Base-by-base conservation (phyloP, 2,888 invertebrate species). In the Spilosoma lubricipeda region DNA sequence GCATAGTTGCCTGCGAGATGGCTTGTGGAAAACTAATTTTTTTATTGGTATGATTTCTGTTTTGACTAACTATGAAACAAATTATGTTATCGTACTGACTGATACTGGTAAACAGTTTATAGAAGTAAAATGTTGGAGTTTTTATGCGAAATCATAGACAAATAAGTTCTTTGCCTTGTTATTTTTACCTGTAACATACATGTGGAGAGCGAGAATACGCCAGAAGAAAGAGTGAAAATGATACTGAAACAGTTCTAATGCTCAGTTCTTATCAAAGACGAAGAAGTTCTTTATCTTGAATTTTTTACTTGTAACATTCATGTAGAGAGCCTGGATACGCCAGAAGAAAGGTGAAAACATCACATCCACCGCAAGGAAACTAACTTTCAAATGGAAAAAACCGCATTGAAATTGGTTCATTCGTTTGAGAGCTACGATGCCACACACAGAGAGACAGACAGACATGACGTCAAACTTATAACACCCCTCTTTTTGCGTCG, bases 1-100 rank as follows among this genome's bases (percentile, higher is more conserved):
- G 63, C 33, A 73, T 72, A 77, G 75, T 74, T 67, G 65, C 72
- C 59, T 59, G 63, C 20, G 68, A 48, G 39, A 65, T 70, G 65
- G 52, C 39, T 70, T 30, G 65, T 56, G 39, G 23, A 45, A 73
- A 73, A 45, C 45, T 69, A 64, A 73, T 73, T 63, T 69, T 45
- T 73, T 68, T 68, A 63, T 73, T 69, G 23, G 45, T 69, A 64
- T 48, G 68, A 48, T 73, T 65, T 70, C 23, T 52, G 48, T 65
- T 27, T 11, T 66, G 3, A 11, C 13, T n/a, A 39, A n/a, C 39
- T 30, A 30, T 30, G 18, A 18, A 15, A 18, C 1, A 42, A 30
- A 42, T 18, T n/a, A 1, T 67, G 20, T 48, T 67, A 30, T 13
- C 13, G 36, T 27, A 27, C 27, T 15, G 27, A 59, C 56, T 23